Percentiles rank a stretch among this genome's conserved stretches.
Conservation (phyloP, 2,797 vertebrate genomes). For the Pogonophryne albipinna region DNA sequence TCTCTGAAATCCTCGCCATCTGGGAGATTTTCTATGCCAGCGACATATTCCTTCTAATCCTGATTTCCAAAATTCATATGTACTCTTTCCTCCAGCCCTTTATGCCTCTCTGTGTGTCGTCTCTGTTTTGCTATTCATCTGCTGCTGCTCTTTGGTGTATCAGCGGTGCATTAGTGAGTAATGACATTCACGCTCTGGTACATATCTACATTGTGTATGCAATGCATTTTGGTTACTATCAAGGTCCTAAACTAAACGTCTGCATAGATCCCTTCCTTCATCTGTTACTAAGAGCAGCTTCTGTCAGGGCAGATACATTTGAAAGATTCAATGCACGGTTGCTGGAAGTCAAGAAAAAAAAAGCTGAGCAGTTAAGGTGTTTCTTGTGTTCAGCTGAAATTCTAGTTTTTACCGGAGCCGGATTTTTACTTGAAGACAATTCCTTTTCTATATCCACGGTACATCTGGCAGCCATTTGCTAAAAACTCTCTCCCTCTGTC, state of each 20-base stretch:
- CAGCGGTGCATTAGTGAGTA: slow-evolving; percentile 23
- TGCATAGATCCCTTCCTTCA: slow-evolving; percentile 43
- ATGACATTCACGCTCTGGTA: slow-evolving; percentile 22
- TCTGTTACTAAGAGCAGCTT: slow-evolving; percentile 26
- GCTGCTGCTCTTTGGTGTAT: slow-evolving; percentile 11
- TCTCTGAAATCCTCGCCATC: slow-evolving; percentile 63
- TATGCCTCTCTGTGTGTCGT: slow-evolving; percentile 88
- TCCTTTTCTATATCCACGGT: slow-evolving; percentile 20
- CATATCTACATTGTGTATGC: slow-evolving; percentile 11
- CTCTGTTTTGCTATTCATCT: slow-evolving; percentile 90
- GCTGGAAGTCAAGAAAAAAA: slow-evolving; percentile 34
- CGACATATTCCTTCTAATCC: slow-evolving; percentile 66
- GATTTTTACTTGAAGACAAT: slow-evolving; percentile 45
- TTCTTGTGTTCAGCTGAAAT: slow-evolving; percentile 47
- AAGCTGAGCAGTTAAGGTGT: slow-evolving; percentile 20
- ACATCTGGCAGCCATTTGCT: slow-evolving; percentile 51
- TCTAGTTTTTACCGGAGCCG: slow-evolving; percentile 21
- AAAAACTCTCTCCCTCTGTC: slow-evolving; percentile 33
- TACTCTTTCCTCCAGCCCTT: slow-evolving; percentile 23
- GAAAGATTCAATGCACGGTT: slow-evolving; percentile 27
- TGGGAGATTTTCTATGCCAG: slow-evolving; percentile 57
- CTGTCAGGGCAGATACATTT: slow-evolving; percentile 10
- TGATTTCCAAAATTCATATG: slow-evolving; percentile 36
- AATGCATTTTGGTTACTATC: slow-evolving; percentile 31
- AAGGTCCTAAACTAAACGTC: slow-evolving; percentile 31